These are phyloP conservation scores for Sebastes hopkinsi DNA, from an alignment of 2,797 vertebrate species.

Conservation along the genomic window DNA sequence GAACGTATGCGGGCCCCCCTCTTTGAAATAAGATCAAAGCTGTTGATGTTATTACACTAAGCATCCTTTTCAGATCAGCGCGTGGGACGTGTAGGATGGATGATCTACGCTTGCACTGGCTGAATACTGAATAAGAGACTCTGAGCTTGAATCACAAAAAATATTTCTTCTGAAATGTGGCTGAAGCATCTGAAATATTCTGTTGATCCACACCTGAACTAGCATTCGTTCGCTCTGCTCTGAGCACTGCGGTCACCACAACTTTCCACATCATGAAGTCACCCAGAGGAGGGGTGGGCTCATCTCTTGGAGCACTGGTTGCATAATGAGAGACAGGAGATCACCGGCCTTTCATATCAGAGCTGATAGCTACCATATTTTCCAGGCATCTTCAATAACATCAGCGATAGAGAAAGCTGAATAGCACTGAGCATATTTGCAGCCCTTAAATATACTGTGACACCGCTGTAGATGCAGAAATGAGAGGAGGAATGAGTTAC, in stretches of 20 bases:
- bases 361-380: slow-evolving; percentile 3
- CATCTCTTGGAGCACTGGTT: slow-evolving; percentile 41
- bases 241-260: slow-evolving; percentile 50
- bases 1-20: slow-evolving; percentile 41
- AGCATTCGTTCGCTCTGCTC: slow-evolving; percentile 9
- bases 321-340: slow-evolving; percentile 64
- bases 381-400: slow-evolving; percentile 7
- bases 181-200: slow-evolving; percentile 1
- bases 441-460: neutral
- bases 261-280: slow-evolving; percentile 75
- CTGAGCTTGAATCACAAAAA: slow-evolving; percentile 4
- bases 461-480: neutral
- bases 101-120: neutral
- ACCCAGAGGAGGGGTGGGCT: slow-evolving; percentile 36
- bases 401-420: neutral
- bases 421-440: neutral
- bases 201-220: slow-evolving; percentile 35
- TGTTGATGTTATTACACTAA: slow-evolving; percentile 49
- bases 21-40: slow-evolving; percentile 75
- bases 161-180: neutral
- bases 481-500: slow-evolving; percentile 13
- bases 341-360: slow-evolving; percentile 14
- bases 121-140: neutral
- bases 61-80: slow-evolving; percentile 43
- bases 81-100: slow-evolving; percentile 1